Base-by-base conservation (phyloP, 2,797 vertebrate species). In the Sparus aurata region DNA sequence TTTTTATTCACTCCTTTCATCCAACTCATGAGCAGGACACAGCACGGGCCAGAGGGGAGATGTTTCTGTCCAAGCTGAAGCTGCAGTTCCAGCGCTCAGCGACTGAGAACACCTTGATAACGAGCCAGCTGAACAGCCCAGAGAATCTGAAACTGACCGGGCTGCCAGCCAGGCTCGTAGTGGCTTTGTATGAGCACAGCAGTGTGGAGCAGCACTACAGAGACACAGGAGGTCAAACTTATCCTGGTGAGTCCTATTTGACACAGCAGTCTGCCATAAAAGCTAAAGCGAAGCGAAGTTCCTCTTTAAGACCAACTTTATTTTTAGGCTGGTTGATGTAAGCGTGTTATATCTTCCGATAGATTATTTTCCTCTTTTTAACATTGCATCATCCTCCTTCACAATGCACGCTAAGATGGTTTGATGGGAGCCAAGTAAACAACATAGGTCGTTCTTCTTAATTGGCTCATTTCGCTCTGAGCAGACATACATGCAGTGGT, bases 401-500 rank as follows among this genome's bases (percentile, higher is more conserved):
- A 25, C 15, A 20, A 17, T n/a, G 20, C 49, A 23, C 38, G 17
- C 22, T 58, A 27, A 1, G 23, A 38, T 25, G 1, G 16, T 50
- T 62, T 52, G 2, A 55, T 62, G 3, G 3, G 30, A 73, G 16
- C 16, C 38, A 72, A 50, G 13, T 43, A 12, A 45, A 27, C 10
- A 45, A 68, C 13, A 22, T 2, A 55, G 12, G 20, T 55, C 1
- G 30, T 17, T 41, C 1, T 22, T 15, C 55, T 52, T 64, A 58
- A 43, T 11, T 25, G 4, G 3, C 27, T 52, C 0, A 3, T 50
- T 62, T 67, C 1, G 38, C 16, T 72, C 5, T 70, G 53, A 71
- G 69, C 78, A 99, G 98, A 99, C 86, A 97, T 99, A 82, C 97
- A 98, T 0, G 71, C 73, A 1, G 96, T 96, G 38, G 96, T 96